These are phyloP conservation scores for Pipistrellus nathusii DNA, from an alignment of 2,797 vertebrate species.

Conservation along the genomic window DNA sequence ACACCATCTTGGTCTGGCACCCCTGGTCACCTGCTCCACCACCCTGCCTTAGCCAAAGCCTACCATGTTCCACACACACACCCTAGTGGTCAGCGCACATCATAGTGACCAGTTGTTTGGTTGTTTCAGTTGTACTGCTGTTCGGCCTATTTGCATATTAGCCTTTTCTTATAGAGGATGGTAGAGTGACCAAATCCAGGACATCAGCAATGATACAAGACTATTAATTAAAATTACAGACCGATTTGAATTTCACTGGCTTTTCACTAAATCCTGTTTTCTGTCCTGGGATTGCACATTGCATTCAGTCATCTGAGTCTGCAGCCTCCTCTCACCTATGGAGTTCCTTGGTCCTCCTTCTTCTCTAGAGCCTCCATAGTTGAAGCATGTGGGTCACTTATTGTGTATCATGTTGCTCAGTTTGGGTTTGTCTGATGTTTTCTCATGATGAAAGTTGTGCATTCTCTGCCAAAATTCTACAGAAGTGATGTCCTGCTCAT, in stretches of 20 bases:
- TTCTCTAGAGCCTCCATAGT: background rate
- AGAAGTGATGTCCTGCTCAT: background rate
- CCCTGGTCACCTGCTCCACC: too few relatives aligned
- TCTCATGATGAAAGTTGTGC: background rate
- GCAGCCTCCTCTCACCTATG: background rate
- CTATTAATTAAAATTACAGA: background rate
- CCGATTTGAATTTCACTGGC: background rate
- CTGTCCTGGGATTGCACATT: background rate
- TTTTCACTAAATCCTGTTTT: background rate
- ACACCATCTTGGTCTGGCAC: too few relatives aligned
- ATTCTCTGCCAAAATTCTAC: background rate
- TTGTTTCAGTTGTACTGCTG: too few relatives aligned
- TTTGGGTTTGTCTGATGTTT: constrained; percentile 3
- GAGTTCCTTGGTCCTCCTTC: background rate
- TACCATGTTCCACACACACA: too few relatives aligned
- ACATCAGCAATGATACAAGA: background rate
- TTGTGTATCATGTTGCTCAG: background rate
- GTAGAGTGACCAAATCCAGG: background rate
- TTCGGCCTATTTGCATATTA: too few relatives aligned
- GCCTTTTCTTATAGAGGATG: too few relatives aligned
- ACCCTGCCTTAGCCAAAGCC: too few relatives aligned
- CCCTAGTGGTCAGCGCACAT: too few relatives aligned
- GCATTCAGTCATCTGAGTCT: background rate
- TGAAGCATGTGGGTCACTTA: background rate
- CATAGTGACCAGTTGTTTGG: too few relatives aligned